Evolutionary conservation across 35 echinoderm and acorn worm genomes (phyloP), one percentile per base, ranked within the genome.

Genomic region (Diadema setosum): DNA sequence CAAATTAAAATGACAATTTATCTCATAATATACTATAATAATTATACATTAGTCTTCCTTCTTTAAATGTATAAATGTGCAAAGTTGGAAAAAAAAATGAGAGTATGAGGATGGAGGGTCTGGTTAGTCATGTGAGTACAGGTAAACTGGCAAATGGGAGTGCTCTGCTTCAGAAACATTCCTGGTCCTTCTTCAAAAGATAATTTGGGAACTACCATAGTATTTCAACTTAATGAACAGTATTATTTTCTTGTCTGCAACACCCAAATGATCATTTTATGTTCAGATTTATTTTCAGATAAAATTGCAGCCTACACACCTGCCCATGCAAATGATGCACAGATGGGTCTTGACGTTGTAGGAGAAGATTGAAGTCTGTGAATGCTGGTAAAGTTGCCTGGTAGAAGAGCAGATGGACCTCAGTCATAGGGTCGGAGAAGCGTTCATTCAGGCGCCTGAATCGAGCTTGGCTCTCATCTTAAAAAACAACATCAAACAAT

Each of bases 371-470:
- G 44, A 80, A 88, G n/a, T 75, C 45, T 14, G 69, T 82, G 25
- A 81, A 88, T 82, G 86, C 65, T 52, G 67, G 42, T n/a, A 82
- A 82, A 26, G 42, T 41, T 82, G 42, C 86, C 70, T 88, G 42
- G 61, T 82, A 82, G 65, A 81, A 88, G 2, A 85, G 58, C 59
- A 85, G 55, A 39, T 85, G 56, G 31, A 85, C 23, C 83, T 85
- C 83, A 26, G n/a, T 25, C 65, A 73, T 73, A 9, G 65, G n/a
- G 25, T 73, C 65, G 48, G 48, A 52, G 48, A 52, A 52, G 9
- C n/a, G 48, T 52, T 52, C 48, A 52, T 52, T 52, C 48, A 11
- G 48, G 48, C 9, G 9, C 48, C n/a, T 52, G 48, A 52, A 52
- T 52, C 48, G 48, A 52, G 48, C n/a, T n/a, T 52, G n/a, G 48